Percentiles rank a stretch among this genome's conserved stretches.
Evolutionary conservation across 2,113 vertebrate genomes (phyloP).

Genomic region (Percopsis transmontana): DNA sequence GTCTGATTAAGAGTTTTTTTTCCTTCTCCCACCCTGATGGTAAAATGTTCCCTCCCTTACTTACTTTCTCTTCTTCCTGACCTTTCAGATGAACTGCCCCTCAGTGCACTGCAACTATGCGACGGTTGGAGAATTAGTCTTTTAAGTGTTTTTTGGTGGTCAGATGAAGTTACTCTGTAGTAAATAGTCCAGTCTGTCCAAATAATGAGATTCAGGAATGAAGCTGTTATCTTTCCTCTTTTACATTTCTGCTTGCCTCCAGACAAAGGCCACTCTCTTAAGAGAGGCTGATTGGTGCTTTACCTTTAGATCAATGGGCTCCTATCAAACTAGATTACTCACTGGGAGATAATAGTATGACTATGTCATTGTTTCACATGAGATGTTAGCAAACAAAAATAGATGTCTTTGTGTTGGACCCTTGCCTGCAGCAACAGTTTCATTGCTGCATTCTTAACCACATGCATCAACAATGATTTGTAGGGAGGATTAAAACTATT

Average conservation of each 20-base stretch:
- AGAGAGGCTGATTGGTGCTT: slow-evolving; percentile 8
- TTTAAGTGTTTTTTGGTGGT: background rate
- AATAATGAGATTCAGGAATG: slow-evolving; percentile 12
- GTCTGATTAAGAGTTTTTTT: slow-evolving; percentile 20
- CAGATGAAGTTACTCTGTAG: slow-evolving; percentile 1
- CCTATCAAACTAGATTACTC: background rate
- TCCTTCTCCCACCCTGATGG: background rate
- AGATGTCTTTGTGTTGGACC: background rate
- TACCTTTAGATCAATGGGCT: background rate
- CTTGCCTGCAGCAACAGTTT: background rate
- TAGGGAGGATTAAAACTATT: slow-evolving; percentile 18
- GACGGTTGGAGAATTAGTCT: background rate
- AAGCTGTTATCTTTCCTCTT: slow-evolving; percentile 8
- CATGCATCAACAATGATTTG: slow-evolving; percentile 32
- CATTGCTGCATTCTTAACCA: slow-evolving; percentile 6
- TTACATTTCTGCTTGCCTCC: slow-evolving; percentile 15
- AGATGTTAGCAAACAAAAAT: slow-evolving; percentile 1
- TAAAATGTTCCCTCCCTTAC: background rate
- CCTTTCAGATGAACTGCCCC: background rate
- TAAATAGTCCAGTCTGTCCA: slow-evolving; percentile 19
- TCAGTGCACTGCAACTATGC: background rate
- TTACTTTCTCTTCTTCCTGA: slow-evolving; percentile 19
- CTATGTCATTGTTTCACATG: slow-evolving; percentile 2
- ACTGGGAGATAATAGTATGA: background rate
- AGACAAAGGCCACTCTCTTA: slow-evolving; percentile 5